A percentile compares a stretch with the other conserved stretches of the same genome.
Evolutionary conservation across 2,113 vertebrate species (phyloP).

Genomic region (Corythoichthys haematopterus): DNA sequence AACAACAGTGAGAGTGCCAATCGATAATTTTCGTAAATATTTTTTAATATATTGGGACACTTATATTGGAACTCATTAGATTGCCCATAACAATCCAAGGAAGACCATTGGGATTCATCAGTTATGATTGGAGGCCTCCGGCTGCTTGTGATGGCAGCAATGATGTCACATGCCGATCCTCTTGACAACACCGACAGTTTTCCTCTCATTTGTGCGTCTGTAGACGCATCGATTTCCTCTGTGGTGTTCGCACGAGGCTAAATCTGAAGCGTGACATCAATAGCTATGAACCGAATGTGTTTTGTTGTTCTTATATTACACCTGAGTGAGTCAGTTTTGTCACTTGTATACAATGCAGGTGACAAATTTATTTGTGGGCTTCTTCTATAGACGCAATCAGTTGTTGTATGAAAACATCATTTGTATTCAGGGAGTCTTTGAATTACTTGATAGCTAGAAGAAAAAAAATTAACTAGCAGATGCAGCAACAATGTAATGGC

Average conservation of each 20-base stretch:
- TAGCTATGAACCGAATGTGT: constrained; percentile 16
- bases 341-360: constrained; percentile 12
- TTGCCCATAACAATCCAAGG: background rate
- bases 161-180: constrained; percentile 1
- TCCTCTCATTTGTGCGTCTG: constrained; percentile 3
- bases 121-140: background rate
- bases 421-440: background rate
- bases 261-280: constrained; percentile 38
- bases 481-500: background rate
- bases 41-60: background rate
- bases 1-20: background rate
- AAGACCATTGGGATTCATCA: background rate
- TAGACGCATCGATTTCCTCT: background rate
- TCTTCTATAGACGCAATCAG: background rate
- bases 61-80: background rate
- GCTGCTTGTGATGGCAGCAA: constrained; percentile 1
- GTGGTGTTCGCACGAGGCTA: constrained; percentile 9
- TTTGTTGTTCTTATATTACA: constrained; percentile 14
- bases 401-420: background rate
- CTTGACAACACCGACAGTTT: constrained; percentile 1
- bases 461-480: background rate
- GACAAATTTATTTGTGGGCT: constrained; percentile 8
- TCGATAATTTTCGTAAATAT: background rate
- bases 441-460: background rate
- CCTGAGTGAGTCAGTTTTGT: constrained; percentile 47